phyloP scores from a whole-genome alignment of 2,113 vertebrate genomes.

The Thryonomys swinderianus region DNA sequence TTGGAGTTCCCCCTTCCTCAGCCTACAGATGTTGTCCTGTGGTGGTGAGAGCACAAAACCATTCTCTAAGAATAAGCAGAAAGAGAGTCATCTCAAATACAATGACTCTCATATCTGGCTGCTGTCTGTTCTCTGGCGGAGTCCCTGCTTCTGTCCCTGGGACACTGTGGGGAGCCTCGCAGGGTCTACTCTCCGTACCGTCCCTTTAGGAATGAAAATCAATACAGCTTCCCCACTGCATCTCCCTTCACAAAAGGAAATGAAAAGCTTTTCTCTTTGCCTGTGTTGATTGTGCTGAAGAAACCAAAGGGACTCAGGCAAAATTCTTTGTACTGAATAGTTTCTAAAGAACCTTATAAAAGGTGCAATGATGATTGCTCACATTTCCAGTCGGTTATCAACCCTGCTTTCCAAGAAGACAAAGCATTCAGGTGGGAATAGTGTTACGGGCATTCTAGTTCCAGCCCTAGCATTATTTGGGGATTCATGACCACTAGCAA shows the following conservation, averaged over 20 bases:
- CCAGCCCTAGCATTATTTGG: neutral
- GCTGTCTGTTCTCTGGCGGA: slow-evolving; percentile 67
- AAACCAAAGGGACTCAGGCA: slow-evolving; percentile 47
- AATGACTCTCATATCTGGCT: slow-evolving; percentile 74
- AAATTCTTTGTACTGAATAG: neutral
- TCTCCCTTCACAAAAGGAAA: slow-evolving; percentile 82
- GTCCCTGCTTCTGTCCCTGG: slow-evolving; percentile 55
- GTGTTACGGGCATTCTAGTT: neutral
- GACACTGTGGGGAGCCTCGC: slow-evolving; percentile 62
- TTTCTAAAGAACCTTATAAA: slow-evolving; percentile 51
- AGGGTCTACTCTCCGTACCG: slow-evolving; percentile 72
- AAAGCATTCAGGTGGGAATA: neutral
- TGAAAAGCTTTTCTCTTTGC: slow-evolving; percentile 79
- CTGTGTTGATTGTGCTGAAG: slow-evolving; percentile 72
- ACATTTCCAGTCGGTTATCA: slow-evolving; percentile 34
- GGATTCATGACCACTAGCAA: neutral
- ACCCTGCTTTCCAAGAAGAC: neutral
- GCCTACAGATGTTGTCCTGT: slow-evolving; percentile 68
- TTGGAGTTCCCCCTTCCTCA: slow-evolving; percentile 84
- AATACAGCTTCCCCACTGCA: slow-evolving; percentile 69
- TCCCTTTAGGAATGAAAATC: slow-evolving; percentile 68
- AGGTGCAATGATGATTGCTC: neutral
- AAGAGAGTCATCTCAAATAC: too few species aligned
- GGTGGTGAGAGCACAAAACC: slow-evolving; percentile 75
- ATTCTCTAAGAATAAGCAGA: slow-evolving; percentile 78